Base-by-base conservation (phyloP, 2,888 invertebrate species). In the Nephrotoma appendiculata region DNA sequence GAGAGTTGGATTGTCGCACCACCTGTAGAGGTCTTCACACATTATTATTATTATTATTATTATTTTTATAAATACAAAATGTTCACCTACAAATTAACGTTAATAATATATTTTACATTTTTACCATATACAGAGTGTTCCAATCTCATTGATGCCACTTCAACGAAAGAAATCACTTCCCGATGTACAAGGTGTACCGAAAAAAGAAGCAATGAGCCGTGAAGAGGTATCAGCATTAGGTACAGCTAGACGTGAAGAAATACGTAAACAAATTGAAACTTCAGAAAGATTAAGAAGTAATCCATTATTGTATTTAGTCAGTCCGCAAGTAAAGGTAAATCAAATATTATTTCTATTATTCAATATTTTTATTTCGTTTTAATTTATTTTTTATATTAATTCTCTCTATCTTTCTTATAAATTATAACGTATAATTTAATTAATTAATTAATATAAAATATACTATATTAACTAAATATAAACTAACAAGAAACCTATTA, bases 101-200 rank as follows among this genome's bases (percentile, higher is more conserved):
- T 41, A 41, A 52, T 48, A 48, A 45, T 44, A 31, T 31, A 6
- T 86, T 48, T 31, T 48, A 41, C 41, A 42, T 86, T 41, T 86
- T 42, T 71, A 11, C n/a, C 48, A 3, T 3, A 3, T 3, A 88
- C 93, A 97, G 96, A 96, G 95, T 93, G 92, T 96, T 91, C 95
- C 96, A 90, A 95, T 95, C 89, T 52, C 86, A 42, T 41, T 86
- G 11, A 15, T 86, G n/a, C 94, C 96, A 89, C 93, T 98, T 89
- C 97, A 97, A 92, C 94, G 97, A 89, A 98, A 98, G 93, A 99
- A 99, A 92, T 99, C 98, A 89, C 94, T 99, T 92, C 99, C 99
- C 86, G 99, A 99, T 92, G 96, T 98, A 90, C 96, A 96, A 90
- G 95, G 95, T 88, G 94, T 97, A 91, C 96, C 97, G 87, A 94